Percentiles rank a stretch among this genome's conserved stretches.
Evolutionary conservation across 2,113 vertebrate genomes (phyloP).

Genomic region (Corythaeola cristata): DNA sequence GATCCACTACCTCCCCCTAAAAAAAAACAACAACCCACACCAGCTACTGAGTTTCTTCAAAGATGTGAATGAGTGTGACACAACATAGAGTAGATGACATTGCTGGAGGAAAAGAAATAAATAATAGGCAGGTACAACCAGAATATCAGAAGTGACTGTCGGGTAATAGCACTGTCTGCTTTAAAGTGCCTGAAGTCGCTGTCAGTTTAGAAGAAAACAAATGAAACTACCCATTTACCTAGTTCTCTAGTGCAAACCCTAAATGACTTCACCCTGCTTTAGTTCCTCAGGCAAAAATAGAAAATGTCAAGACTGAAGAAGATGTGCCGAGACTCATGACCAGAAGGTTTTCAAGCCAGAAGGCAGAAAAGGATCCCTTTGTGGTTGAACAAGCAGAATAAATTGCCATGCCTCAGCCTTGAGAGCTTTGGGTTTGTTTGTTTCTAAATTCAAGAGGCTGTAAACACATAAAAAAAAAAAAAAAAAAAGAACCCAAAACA

Average conservation of each 20-base stretch:
- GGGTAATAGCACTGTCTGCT: not conserved
- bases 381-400: not conserved
- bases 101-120: constrained; percentile 12
- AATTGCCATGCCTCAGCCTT: not conserved
- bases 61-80: not conserved
- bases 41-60: not conserved
- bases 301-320: not conserved
- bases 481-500: no score
- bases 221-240: not conserved
- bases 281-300: not conserved
- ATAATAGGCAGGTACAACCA: not conserved
- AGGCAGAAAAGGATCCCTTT: constrained; percentile 22
- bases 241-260: not conserved
- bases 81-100: not conserved
- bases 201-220: constrained; percentile 17
- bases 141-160: not conserved
- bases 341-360: not conserved
- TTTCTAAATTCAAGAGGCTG: not conserved
- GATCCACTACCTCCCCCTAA: fast-evolving
- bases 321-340: not conserved
- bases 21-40: not conserved
- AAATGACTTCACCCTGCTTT: not conserved
- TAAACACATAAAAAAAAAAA: not conserved
- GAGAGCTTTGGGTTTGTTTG: not conserved
- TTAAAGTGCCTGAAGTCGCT: not conserved